Evolutionary conservation across 2,797 vertebrate genomes (phyloP).

Genomic region (Spheniscus humboldti): DNA sequence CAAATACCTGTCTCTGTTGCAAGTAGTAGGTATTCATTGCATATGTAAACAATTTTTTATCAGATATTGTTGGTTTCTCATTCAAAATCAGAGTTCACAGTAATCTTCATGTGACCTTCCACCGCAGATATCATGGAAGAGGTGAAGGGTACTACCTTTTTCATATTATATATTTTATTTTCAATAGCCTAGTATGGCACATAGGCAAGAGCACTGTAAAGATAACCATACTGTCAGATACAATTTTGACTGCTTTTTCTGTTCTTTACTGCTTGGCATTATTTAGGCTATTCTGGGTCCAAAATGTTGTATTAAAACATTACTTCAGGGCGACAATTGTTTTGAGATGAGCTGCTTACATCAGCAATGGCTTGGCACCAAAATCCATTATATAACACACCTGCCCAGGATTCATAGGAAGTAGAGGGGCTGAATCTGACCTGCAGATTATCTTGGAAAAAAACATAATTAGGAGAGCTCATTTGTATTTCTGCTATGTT

Average conservation of each 20-base stretch:
- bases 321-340: neutral
- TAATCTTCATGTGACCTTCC: neutral
- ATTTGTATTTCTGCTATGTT: neutral
- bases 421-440: neutral
- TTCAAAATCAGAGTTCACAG: neutral
- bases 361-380: neutral
- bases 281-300: neutral
- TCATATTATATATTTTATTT: neutral
- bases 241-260: neutral
- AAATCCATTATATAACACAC: neutral
- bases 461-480: neutral
- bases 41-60: neutral
- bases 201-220: neutral
- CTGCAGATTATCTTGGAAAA: neutral
- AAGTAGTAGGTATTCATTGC: neutral
- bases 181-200: neutral
- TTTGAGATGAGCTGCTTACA: neutral
- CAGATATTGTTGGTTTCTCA: neutral
- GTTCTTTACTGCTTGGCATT: neutral
- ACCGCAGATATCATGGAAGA: neutral
- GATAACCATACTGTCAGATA: neutral
- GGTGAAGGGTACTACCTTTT: neutral
- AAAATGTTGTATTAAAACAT: neutral
- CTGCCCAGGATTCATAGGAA: neutral
- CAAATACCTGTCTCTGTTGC: neutral